phyloP scores from a whole-genome alignment of 2,113 vertebrate genomes.

The Neomonachus schauinslandi region DNA sequence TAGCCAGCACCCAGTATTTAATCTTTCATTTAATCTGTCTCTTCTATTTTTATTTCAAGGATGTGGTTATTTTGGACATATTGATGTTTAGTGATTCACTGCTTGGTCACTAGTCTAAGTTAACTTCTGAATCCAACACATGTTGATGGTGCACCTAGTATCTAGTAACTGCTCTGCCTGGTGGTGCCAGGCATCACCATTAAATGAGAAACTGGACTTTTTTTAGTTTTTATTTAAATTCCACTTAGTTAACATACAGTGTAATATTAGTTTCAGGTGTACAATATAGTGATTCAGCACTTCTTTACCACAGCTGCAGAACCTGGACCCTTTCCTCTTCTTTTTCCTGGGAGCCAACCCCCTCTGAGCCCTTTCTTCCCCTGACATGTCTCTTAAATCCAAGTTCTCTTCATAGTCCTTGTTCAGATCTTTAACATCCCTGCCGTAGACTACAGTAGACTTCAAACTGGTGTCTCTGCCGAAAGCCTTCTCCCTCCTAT shows the following conservation, averaged over 20 bases:
- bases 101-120: background rate
- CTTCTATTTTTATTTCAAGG: constrained; percentile 42
- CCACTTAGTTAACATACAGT: background rate
- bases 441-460: background rate
- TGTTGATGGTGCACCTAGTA: background rate
- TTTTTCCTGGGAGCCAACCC: background rate
- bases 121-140: background rate
- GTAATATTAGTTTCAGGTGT: background rate
- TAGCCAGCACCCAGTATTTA: background rate
- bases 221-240: background rate
- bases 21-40: background rate
- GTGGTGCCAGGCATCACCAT: background rate
- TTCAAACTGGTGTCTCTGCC: background rate
- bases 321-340: background rate
- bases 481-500: background rate
- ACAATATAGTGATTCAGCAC: background rate
- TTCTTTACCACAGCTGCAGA: background rate
- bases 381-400: background rate
- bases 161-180: background rate
- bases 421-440: background rate
- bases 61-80: background rate
- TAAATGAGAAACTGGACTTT: background rate
- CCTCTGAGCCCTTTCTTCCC: background rate
- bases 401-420: background rate
- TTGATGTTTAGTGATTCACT: constrained; percentile 19